Conservation (phyloP, 2,113 vertebrate genomes). For the Lontra canadensis region DNA sequence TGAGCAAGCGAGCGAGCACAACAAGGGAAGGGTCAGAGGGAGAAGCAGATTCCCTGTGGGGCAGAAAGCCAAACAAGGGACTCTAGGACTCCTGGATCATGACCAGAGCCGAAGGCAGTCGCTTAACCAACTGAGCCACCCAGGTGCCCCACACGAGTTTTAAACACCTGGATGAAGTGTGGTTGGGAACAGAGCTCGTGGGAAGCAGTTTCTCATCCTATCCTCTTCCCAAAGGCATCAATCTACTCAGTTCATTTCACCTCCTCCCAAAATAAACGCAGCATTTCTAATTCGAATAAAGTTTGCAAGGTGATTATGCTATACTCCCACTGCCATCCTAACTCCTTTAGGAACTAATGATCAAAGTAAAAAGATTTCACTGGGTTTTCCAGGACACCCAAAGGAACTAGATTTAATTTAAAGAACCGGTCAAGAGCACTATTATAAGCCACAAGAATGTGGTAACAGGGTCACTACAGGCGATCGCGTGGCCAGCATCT, state of each 20-base stretch:
- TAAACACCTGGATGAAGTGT: background rate
- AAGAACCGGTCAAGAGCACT: background rate
- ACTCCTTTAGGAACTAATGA: background rate
- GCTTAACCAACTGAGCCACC: no score
- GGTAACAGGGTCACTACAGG: background rate
- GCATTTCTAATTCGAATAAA: background rate
- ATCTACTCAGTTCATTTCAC: background rate
- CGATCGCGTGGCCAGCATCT: background rate
- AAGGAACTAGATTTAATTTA: background rate
- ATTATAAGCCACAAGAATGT: background rate
- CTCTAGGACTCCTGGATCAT: no score
- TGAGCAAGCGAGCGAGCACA: no score
- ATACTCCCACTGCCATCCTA: background rate
- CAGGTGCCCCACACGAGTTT: background rate
- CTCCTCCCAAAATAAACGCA: constrained; percentile 25
- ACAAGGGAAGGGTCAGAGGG: no score
- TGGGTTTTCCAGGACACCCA: background rate
- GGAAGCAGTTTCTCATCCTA: background rate
- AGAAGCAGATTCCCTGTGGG: no score
- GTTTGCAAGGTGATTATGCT: background rate
- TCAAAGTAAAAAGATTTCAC: background rate
- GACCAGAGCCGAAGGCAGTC: no score
- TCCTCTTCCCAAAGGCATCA: background rate
- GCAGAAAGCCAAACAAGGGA: no score
- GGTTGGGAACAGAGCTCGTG: background rate